These are phyloP conservation scores for Montipora capricornis DNA, from an alignment of 64 coral and sea anemone genomes.

Conservation along the genomic window DNA sequence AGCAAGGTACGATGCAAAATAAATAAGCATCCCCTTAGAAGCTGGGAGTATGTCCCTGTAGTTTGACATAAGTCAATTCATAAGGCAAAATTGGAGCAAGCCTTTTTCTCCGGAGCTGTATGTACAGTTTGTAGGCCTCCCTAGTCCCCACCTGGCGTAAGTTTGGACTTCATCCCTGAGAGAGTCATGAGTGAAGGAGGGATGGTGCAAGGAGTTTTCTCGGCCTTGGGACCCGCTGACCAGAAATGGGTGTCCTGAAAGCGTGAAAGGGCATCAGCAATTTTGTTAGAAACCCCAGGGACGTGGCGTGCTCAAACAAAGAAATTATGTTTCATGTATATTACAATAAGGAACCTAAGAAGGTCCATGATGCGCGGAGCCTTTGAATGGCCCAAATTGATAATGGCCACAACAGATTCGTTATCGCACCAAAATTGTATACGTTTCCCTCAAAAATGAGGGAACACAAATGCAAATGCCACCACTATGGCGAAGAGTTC, in stretches of 20 bases:
- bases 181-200: background rate
- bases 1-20: background rate
- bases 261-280: slow-evolving; percentile 41
- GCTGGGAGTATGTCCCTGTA: background rate
- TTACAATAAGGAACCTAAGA: background rate
- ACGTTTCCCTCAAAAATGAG: background rate
- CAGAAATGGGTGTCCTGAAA: background rate
- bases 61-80: background rate
- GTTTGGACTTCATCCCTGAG: background rate
- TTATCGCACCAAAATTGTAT: slow-evolving; percentile 35
- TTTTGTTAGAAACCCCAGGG: slow-evolving; percentile 2
- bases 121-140: background rate
- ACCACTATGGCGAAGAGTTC: background rate
- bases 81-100: slow-evolving; percentile 3
- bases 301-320: background rate
- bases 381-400: slow-evolving; percentile 34
- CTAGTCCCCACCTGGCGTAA: background rate
- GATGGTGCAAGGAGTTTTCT: background rate
- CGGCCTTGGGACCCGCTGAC: background rate
- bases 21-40: background rate
- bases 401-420: slow-evolving; percentile 17
- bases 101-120: background rate
- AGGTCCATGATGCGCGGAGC: slow-evolving; percentile 23
- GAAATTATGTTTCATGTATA: slow-evolving; percentile 26
- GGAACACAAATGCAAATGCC: background rate